Conservation (phyloP, 2,113 vertebrate species). For the Stictonetta naevosa region DNA sequence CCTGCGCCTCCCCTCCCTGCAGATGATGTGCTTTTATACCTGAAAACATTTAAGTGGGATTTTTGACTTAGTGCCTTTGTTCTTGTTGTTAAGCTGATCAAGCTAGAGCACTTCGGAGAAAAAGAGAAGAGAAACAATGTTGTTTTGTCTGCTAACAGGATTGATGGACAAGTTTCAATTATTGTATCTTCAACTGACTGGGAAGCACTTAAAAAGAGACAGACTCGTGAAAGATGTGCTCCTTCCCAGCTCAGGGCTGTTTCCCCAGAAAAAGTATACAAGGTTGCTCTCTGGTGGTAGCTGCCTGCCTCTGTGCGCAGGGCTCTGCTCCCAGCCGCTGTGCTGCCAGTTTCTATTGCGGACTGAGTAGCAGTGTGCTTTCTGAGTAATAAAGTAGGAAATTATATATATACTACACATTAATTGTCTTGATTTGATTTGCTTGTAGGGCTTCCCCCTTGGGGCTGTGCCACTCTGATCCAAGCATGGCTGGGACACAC, state of each 20-base stretch:
- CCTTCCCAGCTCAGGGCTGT: background rate
- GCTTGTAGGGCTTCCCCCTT: background rate
- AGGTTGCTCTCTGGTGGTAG: slow-evolving; percentile 65
- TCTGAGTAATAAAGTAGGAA: background rate
- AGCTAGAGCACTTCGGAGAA: slow-evolving; percentile 27
- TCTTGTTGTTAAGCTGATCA: slow-evolving; percentile 8
- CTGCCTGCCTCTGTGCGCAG: background rate
- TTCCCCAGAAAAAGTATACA: slow-evolving; percentile 62
- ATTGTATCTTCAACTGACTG: slow-evolving; percentile 53
- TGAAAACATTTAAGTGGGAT: slow-evolving; percentile 47
- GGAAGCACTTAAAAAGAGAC: slow-evolving; percentile 36
- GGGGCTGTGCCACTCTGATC: background rate
- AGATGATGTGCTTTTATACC: slow-evolving; percentile 36
- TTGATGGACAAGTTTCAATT: slow-evolving; percentile 72
- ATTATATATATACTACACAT: background rate
- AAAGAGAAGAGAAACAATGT: slow-evolving; percentile 58
- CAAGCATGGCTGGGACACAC: background rate
- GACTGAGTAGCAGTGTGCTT: background rate
- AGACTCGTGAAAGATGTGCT: slow-evolving; percentile 16
- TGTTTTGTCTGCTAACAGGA: slow-evolving; percentile 71
- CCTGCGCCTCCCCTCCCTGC: slow-evolving; percentile 19
- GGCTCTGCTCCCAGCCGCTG: background rate
- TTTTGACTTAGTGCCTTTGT: slow-evolving; percentile 50
- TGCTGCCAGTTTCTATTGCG: background rate
- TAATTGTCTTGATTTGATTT: background rate